Conservation (phyloP, 2,797 vertebrate species). For the Diglossa cyanea region DNA sequence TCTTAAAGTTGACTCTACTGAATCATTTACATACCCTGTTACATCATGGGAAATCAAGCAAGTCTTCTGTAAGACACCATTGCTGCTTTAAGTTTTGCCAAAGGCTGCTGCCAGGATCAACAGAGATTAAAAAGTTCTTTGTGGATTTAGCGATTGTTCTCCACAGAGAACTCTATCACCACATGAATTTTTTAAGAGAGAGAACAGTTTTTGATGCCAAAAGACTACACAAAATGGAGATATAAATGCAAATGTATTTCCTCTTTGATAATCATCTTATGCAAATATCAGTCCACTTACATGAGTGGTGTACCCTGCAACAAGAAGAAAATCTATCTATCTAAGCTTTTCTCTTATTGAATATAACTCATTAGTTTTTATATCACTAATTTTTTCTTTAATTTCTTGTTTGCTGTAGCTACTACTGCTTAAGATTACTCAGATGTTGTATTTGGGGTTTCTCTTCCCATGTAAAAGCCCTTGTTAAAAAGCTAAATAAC, state of each 20-base stretch:
- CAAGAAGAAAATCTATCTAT: neutral
- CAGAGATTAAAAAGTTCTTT: neutral
- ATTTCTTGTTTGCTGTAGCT: neutral
- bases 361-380: neutral
- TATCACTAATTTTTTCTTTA: neutral
- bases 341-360: neutral
- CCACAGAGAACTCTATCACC: neutral
- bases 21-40: neutral
- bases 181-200: neutral
- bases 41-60: constrained; percentile 7
- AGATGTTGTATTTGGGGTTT: neutral
- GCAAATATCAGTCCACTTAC: neutral
- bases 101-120: constrained; percentile 26
- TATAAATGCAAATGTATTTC: neutral
- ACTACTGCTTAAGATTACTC: neutral
- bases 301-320: neutral
- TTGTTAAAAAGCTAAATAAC: neutral
- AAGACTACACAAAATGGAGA: neutral
- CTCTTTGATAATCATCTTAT: neutral
- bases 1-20: neutral
- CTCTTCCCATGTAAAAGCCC: neutral
- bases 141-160: constrained; percentile 14
- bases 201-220: neutral
- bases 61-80: neutral
- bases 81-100: neutral